Evolutionary conservation across 2,113 vertebrate species (phyloP).

Genomic region (Henicopernis longicauda): DNA sequence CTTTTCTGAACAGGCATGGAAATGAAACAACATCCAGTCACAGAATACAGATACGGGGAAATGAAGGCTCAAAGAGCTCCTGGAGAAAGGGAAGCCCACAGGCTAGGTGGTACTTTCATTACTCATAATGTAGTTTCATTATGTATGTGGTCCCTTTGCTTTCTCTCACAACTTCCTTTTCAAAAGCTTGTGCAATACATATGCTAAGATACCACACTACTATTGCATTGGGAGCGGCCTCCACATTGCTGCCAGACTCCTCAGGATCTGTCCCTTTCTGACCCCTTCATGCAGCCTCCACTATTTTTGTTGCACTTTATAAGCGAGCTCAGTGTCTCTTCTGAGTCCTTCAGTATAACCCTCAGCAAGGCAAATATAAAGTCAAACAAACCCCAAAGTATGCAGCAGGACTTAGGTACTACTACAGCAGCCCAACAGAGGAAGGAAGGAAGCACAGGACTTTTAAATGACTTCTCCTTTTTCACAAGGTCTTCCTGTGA

Average conservation of each 20-base stretch:
- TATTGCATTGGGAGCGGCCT: neutral
- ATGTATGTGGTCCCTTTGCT: slow-evolving; percentile 46
- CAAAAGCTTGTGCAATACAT: neutral
- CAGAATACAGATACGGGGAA: neutral
- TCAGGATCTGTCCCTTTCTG: neutral
- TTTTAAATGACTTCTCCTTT: neutral
- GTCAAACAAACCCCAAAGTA: neutral
- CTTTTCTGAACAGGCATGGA: neutral
- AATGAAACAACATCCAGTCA: neutral
- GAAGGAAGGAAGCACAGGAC: neutral
- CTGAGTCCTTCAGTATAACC: neutral
- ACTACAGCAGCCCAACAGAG: neutral
- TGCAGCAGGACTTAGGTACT: neutral
- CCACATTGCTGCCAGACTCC: neutral
- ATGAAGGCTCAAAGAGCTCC: neutral
- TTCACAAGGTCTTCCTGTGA: neutral
- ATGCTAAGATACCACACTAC: neutral
- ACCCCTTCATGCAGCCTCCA: neutral
- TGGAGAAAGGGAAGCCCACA: slow-evolving; percentile 46
- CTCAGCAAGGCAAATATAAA: neutral
- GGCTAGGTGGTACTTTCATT: slow-evolving; percentile 60
- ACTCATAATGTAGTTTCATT: slow-evolving; percentile 66
- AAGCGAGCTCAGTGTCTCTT: neutral
- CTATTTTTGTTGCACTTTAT: neutral
- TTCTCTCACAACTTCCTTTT: slow-evolving; percentile 59